These are phyloP conservation scores for Odobenus rosmarus DNA, from an alignment of 2,113 vertebrate genomes.

Conservation along the genomic window DNA sequence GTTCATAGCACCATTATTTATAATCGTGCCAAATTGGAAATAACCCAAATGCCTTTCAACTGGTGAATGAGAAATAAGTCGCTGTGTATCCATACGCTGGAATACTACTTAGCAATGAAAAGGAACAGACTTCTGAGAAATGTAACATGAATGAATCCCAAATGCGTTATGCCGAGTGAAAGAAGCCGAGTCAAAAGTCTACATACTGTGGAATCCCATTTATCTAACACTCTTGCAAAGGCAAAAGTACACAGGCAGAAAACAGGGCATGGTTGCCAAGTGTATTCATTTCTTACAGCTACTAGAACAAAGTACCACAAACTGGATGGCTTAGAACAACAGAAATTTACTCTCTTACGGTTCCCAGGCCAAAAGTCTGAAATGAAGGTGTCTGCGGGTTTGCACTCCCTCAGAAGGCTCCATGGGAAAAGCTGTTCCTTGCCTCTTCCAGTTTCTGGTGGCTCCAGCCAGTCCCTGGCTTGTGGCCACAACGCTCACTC, in stretches of 20 bases:
- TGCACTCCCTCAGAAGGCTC: neutral
- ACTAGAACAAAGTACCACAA: neutral
- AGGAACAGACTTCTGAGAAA: neutral
- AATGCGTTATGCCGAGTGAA: neutral
- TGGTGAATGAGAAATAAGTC: neutral
- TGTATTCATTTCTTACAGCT: neutral
- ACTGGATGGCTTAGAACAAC: neutral
- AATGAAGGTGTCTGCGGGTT: too few species aligned
- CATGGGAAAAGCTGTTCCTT: too few species aligned
- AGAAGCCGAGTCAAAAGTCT: neutral
- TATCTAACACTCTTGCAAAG: neutral
- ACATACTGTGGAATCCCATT: neutral
- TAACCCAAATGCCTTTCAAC: neutral
- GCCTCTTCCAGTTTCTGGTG: neutral
- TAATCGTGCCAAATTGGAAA: neutral
- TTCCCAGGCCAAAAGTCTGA: neutral
- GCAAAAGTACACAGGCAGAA: neutral
- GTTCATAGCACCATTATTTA: neutral
- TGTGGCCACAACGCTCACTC: neutral
- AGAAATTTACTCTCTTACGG: neutral
- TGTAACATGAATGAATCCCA: neutral
- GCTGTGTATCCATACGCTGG: neutral
- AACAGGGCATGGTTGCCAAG: neutral
- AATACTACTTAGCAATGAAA: neutral
- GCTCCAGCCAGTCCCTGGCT: neutral